Evolutionary conservation across 2,888 invertebrate species (phyloP).

Genomic region (Mimachlamys varia): DNA sequence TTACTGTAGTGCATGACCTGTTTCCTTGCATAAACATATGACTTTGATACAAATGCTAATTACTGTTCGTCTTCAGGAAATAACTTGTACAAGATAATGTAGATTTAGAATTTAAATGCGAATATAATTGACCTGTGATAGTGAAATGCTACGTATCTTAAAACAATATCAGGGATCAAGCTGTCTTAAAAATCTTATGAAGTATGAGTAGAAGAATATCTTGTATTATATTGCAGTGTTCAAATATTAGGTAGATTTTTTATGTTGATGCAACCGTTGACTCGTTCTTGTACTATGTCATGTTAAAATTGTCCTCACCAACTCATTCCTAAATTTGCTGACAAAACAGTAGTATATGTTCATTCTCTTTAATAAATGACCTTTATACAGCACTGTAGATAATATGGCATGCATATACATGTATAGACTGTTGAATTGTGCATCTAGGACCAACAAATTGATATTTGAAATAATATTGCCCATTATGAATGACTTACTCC

Average conservation of each 20-base stretch:
- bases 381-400: constrained; percentile 29
- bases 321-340: constrained; percentile 36
- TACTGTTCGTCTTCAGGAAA: constrained; percentile 17
- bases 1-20: constrained; percentile 28
- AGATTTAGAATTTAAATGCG: constrained; percentile 18
- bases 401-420: constrained; percentile 21
- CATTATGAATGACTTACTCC: constrained; percentile 19
- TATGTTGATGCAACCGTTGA: constrained; percentile 31
- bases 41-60: constrained; percentile 29
- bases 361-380: constrained; percentile 25
- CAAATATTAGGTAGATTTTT: constrained; percentile 15
- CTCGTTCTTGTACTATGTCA: constrained; percentile 25
- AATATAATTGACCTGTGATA: constrained; percentile 26
- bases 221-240: constrained; percentile 34
- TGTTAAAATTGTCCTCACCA: constrained; percentile 31
- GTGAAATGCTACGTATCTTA: constrained; percentile 24
- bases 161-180: constrained; percentile 33
- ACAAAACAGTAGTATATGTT: constrained; percentile 29
- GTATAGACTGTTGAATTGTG: constrained; percentile 20
- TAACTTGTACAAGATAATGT: constrained; percentile 28
- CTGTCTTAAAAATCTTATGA: constrained; percentile 20
- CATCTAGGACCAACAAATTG: constrained; percentile 25
- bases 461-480: constrained; percentile 7
- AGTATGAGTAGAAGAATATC: constrained; percentile 19
- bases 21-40: constrained; percentile 21